Percentiles rank a stretch among this genome's conserved stretches.
Conservation (phyloP, 2,888 invertebrate species). For the Synanthedon formicaeformis region DNA sequence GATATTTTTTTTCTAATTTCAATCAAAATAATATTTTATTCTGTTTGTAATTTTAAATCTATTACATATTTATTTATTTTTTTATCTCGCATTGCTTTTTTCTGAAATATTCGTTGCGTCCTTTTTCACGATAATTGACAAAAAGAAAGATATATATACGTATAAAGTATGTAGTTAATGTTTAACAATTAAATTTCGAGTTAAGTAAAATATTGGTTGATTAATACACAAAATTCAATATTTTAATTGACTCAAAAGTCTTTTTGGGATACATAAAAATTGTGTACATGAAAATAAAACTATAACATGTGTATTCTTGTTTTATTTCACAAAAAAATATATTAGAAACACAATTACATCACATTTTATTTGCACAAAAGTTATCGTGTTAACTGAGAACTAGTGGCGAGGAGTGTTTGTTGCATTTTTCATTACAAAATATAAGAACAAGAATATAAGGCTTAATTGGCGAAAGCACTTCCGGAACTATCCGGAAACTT, state of each 20-base stretch:
- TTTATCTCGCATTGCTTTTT: too few relatives aligned
- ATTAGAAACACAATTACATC: too few relatives aligned
- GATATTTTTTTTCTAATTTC: too few relatives aligned
- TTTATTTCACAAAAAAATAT: slow-evolving; percentile 15
- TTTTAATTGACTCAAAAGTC: neutral
- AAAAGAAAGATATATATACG: neutral
- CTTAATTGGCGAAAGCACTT: too few relatives aligned
- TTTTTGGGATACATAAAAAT: slow-evolving; percentile 28
- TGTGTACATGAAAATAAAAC: slow-evolving; percentile 46
- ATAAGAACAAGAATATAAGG: too few relatives aligned
- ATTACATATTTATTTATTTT: too few relatives aligned
- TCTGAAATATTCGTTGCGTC: too few relatives aligned
- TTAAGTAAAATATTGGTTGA: neutral
- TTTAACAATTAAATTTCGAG: neutral
- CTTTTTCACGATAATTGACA: neutral
- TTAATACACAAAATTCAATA: neutral
- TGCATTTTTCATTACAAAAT: too few relatives aligned
- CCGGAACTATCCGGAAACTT: too few relatives aligned
- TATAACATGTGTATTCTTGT: slow-evolving; percentile 33
- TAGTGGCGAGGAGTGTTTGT: too few relatives aligned
- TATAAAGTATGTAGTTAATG: neutral
- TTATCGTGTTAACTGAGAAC: neutral
- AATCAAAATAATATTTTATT: too few relatives aligned
- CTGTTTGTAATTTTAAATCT: too few relatives aligned
- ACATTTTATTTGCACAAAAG: neutral